Evolutionary conservation across 2,113 vertebrate species (phyloP).

Genomic region (Hyaena hyaena): DNA sequence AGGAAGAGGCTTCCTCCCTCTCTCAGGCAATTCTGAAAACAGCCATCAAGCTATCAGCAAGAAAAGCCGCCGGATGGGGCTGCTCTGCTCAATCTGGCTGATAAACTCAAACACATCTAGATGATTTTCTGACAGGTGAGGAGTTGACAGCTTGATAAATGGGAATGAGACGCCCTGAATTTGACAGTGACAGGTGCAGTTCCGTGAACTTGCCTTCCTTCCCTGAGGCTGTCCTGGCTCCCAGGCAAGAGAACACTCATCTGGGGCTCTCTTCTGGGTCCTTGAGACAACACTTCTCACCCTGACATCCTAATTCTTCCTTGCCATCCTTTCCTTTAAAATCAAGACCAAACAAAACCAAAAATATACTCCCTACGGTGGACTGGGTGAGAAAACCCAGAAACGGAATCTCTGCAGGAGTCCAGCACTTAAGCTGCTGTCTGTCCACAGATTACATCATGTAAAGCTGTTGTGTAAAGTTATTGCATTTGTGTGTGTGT

Average conservation of each 20-base stretch:
- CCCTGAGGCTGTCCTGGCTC: neutral
- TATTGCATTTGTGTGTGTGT: neutral
- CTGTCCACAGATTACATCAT: neutral
- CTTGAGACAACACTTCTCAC: neutral
- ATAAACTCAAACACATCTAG: conserved; percentile 56
- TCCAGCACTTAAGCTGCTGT: neutral
- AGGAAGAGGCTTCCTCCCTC: neutral
- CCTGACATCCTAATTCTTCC: neutral
- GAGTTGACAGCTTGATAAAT: conserved; percentile 79
- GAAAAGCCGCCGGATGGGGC: neutral
- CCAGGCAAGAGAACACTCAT: neutral
- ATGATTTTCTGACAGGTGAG: conserved; percentile 73
- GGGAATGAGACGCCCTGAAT: conserved; percentile 67
- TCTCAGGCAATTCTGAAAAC: neutral
- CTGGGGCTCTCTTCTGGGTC: neutral
- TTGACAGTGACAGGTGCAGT: conserved; percentile 81
- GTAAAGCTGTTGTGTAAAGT: neutral
- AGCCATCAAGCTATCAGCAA: neutral
- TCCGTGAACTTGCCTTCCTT: conserved; percentile 52
- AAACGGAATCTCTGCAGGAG: neutral
- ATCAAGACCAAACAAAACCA: neutral
- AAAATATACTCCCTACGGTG: neutral
- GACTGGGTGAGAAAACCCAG: neutral
- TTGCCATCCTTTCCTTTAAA: neutral
- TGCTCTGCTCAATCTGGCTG: conserved; percentile 9